phyloP scores from a whole-genome alignment of 2,888 invertebrate species.

The Charanyca ferruginea region DNA sequence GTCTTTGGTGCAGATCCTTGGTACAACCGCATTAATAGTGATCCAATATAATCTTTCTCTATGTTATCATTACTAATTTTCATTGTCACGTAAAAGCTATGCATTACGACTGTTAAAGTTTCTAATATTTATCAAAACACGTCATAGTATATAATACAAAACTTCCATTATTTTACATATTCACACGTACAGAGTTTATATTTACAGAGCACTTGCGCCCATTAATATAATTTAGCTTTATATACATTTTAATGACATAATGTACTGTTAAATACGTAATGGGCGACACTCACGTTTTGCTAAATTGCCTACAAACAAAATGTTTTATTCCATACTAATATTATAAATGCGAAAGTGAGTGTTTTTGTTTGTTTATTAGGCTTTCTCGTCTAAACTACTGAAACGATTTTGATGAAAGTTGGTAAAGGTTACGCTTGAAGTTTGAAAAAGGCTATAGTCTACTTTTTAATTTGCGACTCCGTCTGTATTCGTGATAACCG shows the following conservation, averaged over 20 bases:
- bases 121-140: neutral
- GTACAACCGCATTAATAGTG: no score
- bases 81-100: neutral
- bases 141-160: slow-evolving; percentile 17
- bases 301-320: slow-evolving; percentile 21
- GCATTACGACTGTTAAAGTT: neutral
- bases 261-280: slow-evolving; percentile 42
- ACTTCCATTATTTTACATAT: slow-evolving; percentile 11
- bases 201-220: slow-evolving; percentile 26
- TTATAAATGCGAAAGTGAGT: no score
- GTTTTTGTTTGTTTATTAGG: no score
- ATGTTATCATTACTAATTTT: neutral
- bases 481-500: no score
- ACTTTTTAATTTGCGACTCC: no score
- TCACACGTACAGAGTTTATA: slow-evolving; percentile 22
- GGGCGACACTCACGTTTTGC: slow-evolving; percentile 13
- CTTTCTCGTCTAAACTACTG: no score
- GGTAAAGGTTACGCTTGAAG: no score
- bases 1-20: no score
- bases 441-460: no score
- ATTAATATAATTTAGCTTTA: slow-evolving; percentile 19
- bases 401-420: no score
- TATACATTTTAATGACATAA: slow-evolving; percentile 38
- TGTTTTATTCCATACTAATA: slow-evolving; percentile 16
- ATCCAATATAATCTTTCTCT: neutral